Evolutionary conservation across 2,797 vertebrate species (phyloP), one percentile per base, ranked within the genome.

Genomic region (Acanthopagrus latus): DNA sequence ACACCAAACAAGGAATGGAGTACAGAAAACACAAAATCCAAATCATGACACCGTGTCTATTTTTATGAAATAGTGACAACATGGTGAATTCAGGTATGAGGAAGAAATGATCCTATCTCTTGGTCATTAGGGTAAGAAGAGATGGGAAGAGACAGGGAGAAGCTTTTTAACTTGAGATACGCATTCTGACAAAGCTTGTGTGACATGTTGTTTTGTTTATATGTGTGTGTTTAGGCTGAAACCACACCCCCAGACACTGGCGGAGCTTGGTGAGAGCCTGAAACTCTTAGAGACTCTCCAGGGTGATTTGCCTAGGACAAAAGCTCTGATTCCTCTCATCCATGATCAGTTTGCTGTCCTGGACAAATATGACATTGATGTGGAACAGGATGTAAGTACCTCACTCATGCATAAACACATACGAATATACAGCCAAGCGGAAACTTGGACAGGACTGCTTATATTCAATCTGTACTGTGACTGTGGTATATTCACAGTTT

Each of bases 311-410:
- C 62, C 89, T 38, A 95, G 87, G 69, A 92, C 91, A 0, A 95
- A 97, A 84, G 85, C 86, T 79, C 95, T 96, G 90, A 97, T 97
- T 85, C 90, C 91, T 12, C 91, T 96, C 52, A 95, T 97, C 75
- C 95, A 97, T 0, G 96, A 98, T 57, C 96, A 97, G 87, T 98
- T 97, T 84, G 80, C 94, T 83, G 95, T 97, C 69, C 93, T 98
- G 23, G 94, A 96, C 71, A 98, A 97, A 88, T 97, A 97, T 1
- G 96, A 97, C 64, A 96, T 97, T 80, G 72, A 89, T 0, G 92
- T 97, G 60, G 92, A 95, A 3, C 91, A 93, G 1, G 74, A 25
- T 25, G 97, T 97, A 90, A 94, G 95, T 81, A 63, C 5, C n/a
- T 43, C 0, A 0, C n/a, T 56, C 6, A 64, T 63, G 29, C 55